Evolutionary conservation across 2,888 invertebrate species (phyloP).

Genomic region (Xestia c-nigrum): DNA sequence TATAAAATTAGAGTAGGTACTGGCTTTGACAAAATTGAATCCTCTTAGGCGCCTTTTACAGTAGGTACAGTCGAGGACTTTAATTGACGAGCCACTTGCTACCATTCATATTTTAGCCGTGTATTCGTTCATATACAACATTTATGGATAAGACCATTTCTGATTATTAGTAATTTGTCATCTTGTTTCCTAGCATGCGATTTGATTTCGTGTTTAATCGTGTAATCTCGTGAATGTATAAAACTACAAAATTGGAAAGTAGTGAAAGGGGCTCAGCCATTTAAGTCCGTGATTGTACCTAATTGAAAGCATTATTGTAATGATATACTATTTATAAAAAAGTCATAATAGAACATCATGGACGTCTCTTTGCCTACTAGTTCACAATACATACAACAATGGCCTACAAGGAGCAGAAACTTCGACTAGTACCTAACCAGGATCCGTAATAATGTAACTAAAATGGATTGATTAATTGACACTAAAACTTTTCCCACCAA

Average conservation of each 20-base stretch:
- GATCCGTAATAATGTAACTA: neutral
- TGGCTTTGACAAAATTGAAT: slow-evolving; percentile 20
- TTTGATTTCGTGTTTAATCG: no score
- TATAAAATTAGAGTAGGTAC: slow-evolving; percentile 12
- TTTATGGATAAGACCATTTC: no score
- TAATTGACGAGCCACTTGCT: no score
- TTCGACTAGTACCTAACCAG: no score
- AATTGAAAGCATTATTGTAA: slow-evolving; percentile 4
- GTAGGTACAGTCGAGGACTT: no score
- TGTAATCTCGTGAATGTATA: no score
- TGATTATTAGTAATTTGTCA: no score
- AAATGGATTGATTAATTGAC: neutral
- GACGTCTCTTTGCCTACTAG: slow-evolving; percentile 18
- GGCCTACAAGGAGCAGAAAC: neutral
- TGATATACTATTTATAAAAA: neutral
- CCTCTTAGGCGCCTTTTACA: neutral
- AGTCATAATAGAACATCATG: neutral
- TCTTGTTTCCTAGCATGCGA: no score
- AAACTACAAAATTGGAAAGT: no score
- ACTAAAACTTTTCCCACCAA: neutral
- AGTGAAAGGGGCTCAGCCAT: no score
- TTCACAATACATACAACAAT: neutral
- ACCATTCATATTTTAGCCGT: no score
- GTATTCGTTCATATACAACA: no score
- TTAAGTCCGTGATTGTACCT: neutral